Evolutionary conservation across 2,888 invertebrate species (phyloP), one percentile per base, ranked within the genome.

Genomic region (Amphimallon solstitiale): DNA sequence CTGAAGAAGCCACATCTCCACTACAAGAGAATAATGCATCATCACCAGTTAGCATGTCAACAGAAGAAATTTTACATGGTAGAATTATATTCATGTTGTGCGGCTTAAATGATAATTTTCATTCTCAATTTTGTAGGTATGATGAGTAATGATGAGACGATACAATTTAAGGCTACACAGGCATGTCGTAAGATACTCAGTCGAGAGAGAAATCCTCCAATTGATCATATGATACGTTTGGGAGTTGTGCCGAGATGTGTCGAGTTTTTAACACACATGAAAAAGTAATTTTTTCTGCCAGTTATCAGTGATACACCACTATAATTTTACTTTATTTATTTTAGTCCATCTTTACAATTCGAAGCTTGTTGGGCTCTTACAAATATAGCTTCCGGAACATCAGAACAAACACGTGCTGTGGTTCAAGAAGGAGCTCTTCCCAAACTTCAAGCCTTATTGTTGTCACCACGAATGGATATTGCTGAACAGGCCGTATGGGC

Each of bases 401-500:
- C 93, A 0, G 91, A 92, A 0, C 97, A 99, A 80, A 99, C 98
- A 0, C 87, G 90, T 73, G 90, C 91, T 14, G 96, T 98, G 0
- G 90, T 98, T 0, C 85, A 91, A 79, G 88, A 90, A 37, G 93
- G 94, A n/a, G 97, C 95, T 0, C 87, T 98, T 17, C 92, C 93
- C 0, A 90, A 90, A 66, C 87, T 99, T 59, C 88, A 96, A 17
- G 79, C 84, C 0, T 84, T 98, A 10, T 83, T 97, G 0, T 82
- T 86, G 5, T 91, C 93, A 0, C 83, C 86, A 1, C 85, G 88
- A 38, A 82, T 87, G 0, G 88, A 91, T 71, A 90, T 93, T 0
- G 91, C 93, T 0, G 97, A 97, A 78, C 97, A 97, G 81, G 91
- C 95, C n/a, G 94, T 97, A 0, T 98, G 98, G 98, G 98, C 98